Conservation (phyloP, 2,797 vertebrate species). For the Euphonia xanthogaster region DNA sequence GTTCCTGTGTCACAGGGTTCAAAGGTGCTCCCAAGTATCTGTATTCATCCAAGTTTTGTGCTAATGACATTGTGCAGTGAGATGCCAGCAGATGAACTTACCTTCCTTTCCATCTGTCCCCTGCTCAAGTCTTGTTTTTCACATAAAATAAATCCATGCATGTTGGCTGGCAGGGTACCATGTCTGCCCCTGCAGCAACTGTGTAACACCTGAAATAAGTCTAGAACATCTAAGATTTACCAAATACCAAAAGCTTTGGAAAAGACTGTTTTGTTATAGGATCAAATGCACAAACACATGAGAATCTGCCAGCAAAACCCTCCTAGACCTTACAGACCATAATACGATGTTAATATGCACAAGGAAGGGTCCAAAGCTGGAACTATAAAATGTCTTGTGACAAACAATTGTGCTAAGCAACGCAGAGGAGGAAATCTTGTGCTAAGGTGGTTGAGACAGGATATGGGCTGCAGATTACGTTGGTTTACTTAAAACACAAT, state of each 20-base stretch:
- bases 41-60: neutral
- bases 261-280: neutral
- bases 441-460: neutral
- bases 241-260: neutral
- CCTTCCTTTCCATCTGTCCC: neutral
- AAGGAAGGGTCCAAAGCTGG: neutral
- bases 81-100: neutral
- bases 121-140: neutral
- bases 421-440: neutral
- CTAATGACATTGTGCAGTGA: neutral
- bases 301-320: neutral
- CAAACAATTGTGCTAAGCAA: neutral
- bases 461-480: neutral
- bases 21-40: neutral
- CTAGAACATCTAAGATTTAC: neutral
- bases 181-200: neutral
- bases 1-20: neutral
- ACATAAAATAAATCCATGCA: neutral
- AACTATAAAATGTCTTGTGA: neutral
- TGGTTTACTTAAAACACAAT: slow-evolving; percentile 22
- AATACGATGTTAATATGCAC: neutral
- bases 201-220: neutral
- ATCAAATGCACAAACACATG: neutral
- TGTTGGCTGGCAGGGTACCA: neutral
- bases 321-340: neutral